phyloP scores from a whole-genome alignment of 2,797 vertebrate genomes.

The Halcyon smyrnensis region DNA sequence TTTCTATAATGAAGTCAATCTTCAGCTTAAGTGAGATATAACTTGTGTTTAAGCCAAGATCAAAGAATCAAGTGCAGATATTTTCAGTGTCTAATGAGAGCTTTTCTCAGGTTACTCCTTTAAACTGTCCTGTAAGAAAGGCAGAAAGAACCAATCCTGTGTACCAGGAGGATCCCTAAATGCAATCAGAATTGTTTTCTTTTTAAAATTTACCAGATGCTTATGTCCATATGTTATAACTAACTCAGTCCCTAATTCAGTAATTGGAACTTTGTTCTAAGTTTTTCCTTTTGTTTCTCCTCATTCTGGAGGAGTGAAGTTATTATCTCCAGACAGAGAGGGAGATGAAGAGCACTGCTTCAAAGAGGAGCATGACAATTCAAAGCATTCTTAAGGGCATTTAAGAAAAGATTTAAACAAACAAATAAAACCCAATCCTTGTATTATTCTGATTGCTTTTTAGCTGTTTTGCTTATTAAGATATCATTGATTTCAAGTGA shows the following conservation, averaged over 20 bases:
- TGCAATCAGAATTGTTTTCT: not conserved
- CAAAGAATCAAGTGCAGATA: not conserved
- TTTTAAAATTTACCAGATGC: not conserved
- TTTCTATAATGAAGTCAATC: not conserved
- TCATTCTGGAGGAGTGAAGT: not conserved
- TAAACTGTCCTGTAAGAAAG: not conserved
- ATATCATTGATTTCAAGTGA: not conserved
- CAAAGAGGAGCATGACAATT: not conserved
- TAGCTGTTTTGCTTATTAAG: not conserved
- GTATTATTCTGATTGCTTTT: not conserved
- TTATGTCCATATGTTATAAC: not conserved
- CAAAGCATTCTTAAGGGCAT: not conserved
- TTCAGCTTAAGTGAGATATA: not conserved
- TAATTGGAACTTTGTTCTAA: not conserved
- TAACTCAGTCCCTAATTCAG: not conserved
- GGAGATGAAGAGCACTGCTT: not conserved
- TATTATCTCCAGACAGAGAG: not conserved
- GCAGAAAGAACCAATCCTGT: not conserved
- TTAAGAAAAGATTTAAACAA: not conserved
- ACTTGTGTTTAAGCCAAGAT: not conserved
- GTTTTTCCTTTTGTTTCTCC: too few species aligned
- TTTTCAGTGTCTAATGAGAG: not conserved
- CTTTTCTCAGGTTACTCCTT: not conserved
- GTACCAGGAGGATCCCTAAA: not conserved
- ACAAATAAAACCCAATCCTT: rapidly evolving